Evolutionary conservation across 2,888 invertebrate species (phyloP), one percentile per base, ranked within the genome.

Genomic region (Polyommatus icarus): DNA sequence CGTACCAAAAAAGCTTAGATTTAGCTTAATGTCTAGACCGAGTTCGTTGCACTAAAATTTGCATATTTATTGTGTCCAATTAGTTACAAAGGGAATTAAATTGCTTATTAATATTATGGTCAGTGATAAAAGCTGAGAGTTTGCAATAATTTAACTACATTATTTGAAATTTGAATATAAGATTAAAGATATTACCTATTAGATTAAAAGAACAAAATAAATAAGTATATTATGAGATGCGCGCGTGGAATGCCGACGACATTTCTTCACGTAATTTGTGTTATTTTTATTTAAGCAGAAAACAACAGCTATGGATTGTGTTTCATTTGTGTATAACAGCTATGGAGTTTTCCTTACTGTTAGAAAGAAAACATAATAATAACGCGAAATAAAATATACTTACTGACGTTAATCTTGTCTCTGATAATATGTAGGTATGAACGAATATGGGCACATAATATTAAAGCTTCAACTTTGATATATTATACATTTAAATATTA

Each of bases 21-120:
- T 40, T 32, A 36, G 18, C 10, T 29, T 2, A 61, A 7, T 36
- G 36, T 71, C 71, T 71, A 71, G 71, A 71, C 36, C 71, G 36
- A 71, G 71, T 71, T 71, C 36, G 36, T 36, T n/a, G 71, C 71
- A 36, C 71, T n/a, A n/a, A 71, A 0, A 71, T 71, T 71, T 71
- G 36, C n/a, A 71, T 71, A 71, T 71, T 71, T 71, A 71, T 71
- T 36, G 36, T 36, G 7, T 3, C 36, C 36, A 40, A 71, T 71
- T 71, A 71, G 71, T 71, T n/a, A 71, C n/a, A 15, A 20, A 59
- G 59, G 12, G 61, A 24, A 29, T 67, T 15, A 29, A 67, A 67
- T 12, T 67, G 29, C 12, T 29, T 29, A 67, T 67, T 67, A 67
- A 67, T 67, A 29, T 5, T 67, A 67, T 12, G 61, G 4, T 67